phyloP scores from a whole-genome alignment of 2,113 vertebrate genomes.

The Varanus komodoensis region DNA sequence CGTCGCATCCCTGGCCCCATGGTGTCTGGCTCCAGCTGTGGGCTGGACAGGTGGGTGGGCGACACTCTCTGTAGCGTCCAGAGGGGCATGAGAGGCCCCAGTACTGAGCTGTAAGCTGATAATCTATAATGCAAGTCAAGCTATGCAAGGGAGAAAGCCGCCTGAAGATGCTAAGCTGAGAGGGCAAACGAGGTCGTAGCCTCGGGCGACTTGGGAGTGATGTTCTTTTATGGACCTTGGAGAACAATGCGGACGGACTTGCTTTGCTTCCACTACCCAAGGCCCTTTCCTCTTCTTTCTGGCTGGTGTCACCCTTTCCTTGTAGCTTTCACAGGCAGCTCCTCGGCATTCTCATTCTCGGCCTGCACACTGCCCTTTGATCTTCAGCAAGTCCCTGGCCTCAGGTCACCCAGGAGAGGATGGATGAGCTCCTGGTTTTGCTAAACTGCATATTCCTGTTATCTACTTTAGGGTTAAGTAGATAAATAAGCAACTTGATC shows the following conservation, averaged over 20 bases:
- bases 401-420: background rate
- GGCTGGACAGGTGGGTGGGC: background rate
- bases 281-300: rapidly evolving
- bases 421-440: too few species aligned
- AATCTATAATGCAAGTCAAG: background rate
- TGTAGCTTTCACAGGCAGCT: background rate
- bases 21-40: background rate
- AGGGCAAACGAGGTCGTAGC: rapidly evolving
- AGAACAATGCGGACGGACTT: background rate
- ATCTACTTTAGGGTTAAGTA: background rate
- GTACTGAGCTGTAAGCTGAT: background rate
- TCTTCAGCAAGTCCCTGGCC: background rate
- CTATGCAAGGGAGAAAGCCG: background rate
- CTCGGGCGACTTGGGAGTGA: rapidly evolving
- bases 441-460: background rate
- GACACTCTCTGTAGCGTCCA: background rate
- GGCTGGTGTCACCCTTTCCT: background rate
- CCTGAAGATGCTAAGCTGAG: background rate
- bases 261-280: background rate
- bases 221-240: background rate
- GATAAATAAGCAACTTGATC: background rate
- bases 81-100: background rate
- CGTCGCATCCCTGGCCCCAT: too few species aligned
- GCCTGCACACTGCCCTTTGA: too few species aligned
- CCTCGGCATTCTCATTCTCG: too few species aligned